These are phyloP conservation scores for Intellagama lesueurii DNA, from an alignment of 2,797 vertebrate genomes.

Conservation along the genomic window DNA sequence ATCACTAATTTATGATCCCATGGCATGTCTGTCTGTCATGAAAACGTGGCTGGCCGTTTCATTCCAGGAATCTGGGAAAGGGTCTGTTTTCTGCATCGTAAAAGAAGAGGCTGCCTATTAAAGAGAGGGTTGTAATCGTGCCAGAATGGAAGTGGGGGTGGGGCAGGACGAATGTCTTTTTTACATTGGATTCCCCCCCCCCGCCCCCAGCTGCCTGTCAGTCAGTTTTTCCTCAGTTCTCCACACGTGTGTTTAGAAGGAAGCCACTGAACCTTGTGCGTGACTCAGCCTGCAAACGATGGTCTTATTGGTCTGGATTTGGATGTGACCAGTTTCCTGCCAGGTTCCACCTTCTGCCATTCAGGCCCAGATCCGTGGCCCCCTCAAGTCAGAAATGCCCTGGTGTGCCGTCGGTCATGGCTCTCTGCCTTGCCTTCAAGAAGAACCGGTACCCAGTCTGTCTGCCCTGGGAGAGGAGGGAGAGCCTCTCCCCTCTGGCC, in stretches of 20 bases:
- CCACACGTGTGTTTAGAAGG: background rate
- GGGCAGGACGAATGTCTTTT: constrained; percentile 20
- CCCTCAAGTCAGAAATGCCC: background rate
- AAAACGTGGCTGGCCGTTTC: constrained; percentile 60
- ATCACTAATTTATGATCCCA: constrained; percentile 67
- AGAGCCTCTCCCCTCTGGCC: too few species aligned
- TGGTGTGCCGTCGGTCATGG: background rate
- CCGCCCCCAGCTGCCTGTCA: background rate
- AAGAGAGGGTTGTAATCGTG: constrained; percentile 18
- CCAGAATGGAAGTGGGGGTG: constrained; percentile 27
- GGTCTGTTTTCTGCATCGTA: constrained; percentile 23
- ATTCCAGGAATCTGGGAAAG: constrained; percentile 55
- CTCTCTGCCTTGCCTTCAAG: too few species aligned
- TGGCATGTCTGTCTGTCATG: constrained; percentile 62
- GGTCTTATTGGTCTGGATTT: background rate
- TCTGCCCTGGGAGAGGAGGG: background rate
- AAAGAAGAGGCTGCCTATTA: constrained; percentile 27
- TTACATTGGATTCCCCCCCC: constrained; percentile 10
- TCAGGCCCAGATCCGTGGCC: too few species aligned
- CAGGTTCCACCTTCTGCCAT: too few species aligned
- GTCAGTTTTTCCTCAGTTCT: background rate
- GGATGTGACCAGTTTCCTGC: background rate
- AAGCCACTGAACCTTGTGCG: too few species aligned
- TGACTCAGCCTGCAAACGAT: background rate
- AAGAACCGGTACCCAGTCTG: too few species aligned